Evolutionary conservation across 2,113 vertebrate species (phyloP).

Genomic region (Rhinolophus sinicus): DNA sequence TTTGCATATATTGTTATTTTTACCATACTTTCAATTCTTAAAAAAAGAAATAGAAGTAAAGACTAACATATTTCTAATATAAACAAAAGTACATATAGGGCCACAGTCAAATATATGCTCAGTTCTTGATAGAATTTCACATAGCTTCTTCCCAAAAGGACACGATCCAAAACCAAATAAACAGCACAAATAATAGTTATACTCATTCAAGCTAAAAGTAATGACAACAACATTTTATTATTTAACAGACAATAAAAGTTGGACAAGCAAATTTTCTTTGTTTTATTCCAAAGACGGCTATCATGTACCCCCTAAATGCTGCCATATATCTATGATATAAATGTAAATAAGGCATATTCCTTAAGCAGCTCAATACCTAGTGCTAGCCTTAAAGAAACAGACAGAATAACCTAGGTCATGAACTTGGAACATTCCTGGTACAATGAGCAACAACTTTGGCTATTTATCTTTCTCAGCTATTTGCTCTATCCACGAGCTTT

Average conservation of each 20-base stretch:
- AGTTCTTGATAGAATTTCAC: not conserved
- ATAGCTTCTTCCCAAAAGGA: not conserved
- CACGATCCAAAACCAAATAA: not conserved
- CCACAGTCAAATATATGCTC: not conserved
- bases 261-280: not conserved
- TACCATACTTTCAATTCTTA: not conserved
- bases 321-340: not conserved
- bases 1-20: not conserved
- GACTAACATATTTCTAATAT: not conserved
- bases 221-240: not conserved
- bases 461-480: not conserved
- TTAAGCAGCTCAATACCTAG: not conserved
- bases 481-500: not conserved
- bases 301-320: not conserved
- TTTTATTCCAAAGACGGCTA: not conserved
- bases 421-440: not conserved
- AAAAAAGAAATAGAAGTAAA: not conserved
- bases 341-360: not conserved
- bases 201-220: not conserved
- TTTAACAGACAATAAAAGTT: not conserved
- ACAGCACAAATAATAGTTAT: not conserved
- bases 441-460: not conserved
- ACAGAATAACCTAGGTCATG: not conserved
- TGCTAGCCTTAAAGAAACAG: not conserved
- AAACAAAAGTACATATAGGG: not conserved